Evolutionary conservation across 1,140 invertebrate species (phyloP), one percentile per base, ranked within the genome.

Genomic region (Holcopasites calliopsidis): DNA sequence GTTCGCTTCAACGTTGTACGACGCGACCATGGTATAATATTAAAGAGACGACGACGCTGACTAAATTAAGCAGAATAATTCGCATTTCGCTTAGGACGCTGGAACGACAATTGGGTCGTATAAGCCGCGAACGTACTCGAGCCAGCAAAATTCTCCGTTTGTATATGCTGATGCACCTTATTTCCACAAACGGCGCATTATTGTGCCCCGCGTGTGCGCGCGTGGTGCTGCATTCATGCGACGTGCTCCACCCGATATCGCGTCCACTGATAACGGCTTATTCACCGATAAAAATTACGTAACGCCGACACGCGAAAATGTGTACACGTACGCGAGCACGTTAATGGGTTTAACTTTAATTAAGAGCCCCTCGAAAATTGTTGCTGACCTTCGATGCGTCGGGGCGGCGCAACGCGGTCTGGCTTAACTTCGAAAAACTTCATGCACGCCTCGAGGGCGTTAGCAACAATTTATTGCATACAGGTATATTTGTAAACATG

Each of bases 311-410:
- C 75, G 31, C 38, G 58, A 21, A 2, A 21, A 23, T 13, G 58
- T 18, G 69, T 38, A 35, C 40, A 11, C 26, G 47, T n/a, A 44
- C 47, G 26, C 21, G 49, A 38, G 49, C 50, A 35, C 33, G 54
- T 74, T 77, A 77, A 74, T 60, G 38, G 54, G 55, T 61, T 75
- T 78, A 75, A 61, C 71, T 68, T 61, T 78, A 61, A 78, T 78
- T 78, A 78, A 74, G 76, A 78, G 31, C 47, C 71, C n/a, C 62
- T 75, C 49, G 76, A 74, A 78, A 78, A 78, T 75, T 75, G 38
- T 28, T 55, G 64, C 38, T 38, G 52, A 57, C 73, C 65, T 69
- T 54, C 26, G 42, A 16, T 13, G n/a, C 18, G 3, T 16, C 42
- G 38, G 10, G 21, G n/a, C n/a, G n/a, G n/a, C n/a, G n/a, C n/a